Conservation (phyloP, 2,888 invertebrate genomes). For the Heliconius sara region DNA sequence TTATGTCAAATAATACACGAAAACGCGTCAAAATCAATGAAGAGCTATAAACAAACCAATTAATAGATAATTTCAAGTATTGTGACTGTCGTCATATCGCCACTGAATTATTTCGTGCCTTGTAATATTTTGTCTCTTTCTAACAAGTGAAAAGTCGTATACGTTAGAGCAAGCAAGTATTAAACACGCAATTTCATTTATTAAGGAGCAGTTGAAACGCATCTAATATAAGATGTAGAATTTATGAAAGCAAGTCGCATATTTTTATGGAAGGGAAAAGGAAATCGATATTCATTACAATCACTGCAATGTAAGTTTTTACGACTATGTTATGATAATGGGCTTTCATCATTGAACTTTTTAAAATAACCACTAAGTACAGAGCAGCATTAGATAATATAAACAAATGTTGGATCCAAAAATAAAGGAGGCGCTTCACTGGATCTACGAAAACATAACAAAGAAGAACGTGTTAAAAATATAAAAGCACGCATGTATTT, state of each 20-base stretch:
- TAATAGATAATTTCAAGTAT: slow-evolving; percentile 75
- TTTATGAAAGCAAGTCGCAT: slow-evolving; percentile 55
- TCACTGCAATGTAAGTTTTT: slow-evolving; percentile 50
- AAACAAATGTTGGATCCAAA: slow-evolving; percentile 47
- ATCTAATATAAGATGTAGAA: slow-evolving; percentile 66
- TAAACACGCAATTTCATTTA: slow-evolving; percentile 55
- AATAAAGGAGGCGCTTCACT: slow-evolving; percentile 8
- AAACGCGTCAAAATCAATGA: slow-evolving; percentile 63
- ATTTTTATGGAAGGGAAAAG: slow-evolving; percentile 27
- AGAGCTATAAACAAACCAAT: slow-evolving; percentile 73
- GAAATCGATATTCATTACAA: slow-evolving; percentile 36
- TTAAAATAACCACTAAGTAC: slow-evolving; percentile 50
- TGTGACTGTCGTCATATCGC: slow-evolving; percentile 68
- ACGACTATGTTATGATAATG: slow-evolving; percentile 22
- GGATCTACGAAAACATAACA: neutral
- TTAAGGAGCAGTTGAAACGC: slow-evolving; percentile 60
- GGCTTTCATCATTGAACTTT: slow-evolving; percentile 27
- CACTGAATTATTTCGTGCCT: slow-evolving; percentile 67
- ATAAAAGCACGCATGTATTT: neutral
- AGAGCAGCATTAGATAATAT: slow-evolving; percentile 59
- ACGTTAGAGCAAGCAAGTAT: slow-evolving; percentile 47
- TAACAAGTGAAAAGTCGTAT: slow-evolving; percentile 43
- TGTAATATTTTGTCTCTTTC: slow-evolving; percentile 60
- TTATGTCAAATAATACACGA: slow-evolving; percentile 63
- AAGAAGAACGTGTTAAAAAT: slow-evolving; percentile 16